Percentiles rank a stretch among this genome's conserved stretches.
These are phyloP conservation scores for Neomorphus geoffroyi DNA, from an alignment of 2,797 vertebrate species.

Conservation along the genomic window DNA sequence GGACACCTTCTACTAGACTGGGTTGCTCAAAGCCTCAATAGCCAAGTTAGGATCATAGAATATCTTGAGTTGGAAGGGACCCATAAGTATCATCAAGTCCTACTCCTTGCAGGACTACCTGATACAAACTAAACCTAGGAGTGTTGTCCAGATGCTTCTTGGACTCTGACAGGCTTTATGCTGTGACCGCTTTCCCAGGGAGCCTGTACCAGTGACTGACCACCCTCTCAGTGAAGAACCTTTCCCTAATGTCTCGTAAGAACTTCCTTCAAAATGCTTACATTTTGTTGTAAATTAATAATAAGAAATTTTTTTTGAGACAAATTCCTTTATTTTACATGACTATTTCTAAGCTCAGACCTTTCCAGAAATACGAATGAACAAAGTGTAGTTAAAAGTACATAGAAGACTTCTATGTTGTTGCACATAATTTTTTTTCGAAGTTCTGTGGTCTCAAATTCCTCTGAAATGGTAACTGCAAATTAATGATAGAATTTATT, in stretches of 20 bases:
- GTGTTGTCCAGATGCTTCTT: rapidly evolving
- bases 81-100: not conserved
- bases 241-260: not conserved
- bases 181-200: not conserved
- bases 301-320: not conserved
- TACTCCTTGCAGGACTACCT: not conserved
- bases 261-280: not conserved
- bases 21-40: no score
- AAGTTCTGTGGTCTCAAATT: not conserved
- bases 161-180: not conserved
- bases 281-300: not conserved
- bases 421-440: not conserved
- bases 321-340: not conserved
- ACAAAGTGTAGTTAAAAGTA: not conserved
- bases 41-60: not conserved
- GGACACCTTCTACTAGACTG: no score
- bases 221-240: not conserved
- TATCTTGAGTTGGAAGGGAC: not conserved
- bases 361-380: not conserved
- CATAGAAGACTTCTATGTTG: not conserved
- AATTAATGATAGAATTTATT: not conserved
- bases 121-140: not conserved
- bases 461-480: not conserved
- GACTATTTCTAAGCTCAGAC: not conserved
- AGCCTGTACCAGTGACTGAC: not conserved